phyloP scores from a whole-genome alignment of 2,113 vertebrate species.

The Austrofundulus limnaeus region DNA sequence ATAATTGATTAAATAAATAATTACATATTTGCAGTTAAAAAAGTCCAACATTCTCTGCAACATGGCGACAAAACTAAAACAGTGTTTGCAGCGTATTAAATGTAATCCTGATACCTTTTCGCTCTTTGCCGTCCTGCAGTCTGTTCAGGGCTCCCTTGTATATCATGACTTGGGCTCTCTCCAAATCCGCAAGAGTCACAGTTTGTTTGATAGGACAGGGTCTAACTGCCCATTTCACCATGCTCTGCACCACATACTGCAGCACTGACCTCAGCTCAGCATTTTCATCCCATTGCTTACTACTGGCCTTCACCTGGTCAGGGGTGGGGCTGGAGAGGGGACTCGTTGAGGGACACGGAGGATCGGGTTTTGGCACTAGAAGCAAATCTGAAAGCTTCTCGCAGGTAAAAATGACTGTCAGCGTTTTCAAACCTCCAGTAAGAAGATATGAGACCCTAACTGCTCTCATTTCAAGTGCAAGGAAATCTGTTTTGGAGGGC shows the following conservation, averaged over 20 bases:
- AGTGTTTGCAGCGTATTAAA: neutral
- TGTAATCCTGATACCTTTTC: slow-evolving; percentile 68
- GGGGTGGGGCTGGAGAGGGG: slow-evolving; percentile 43
- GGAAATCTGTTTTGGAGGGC: slow-evolving; percentile 59
- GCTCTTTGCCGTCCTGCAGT: slow-evolving; percentile 73
- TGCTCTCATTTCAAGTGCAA: slow-evolving; percentile 76
- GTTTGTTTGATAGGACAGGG: slow-evolving; percentile 81
- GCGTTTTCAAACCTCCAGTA: slow-evolving; percentile 78
- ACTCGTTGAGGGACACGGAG: slow-evolving; percentile 21
- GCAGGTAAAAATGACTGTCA: slow-evolving; percentile 78
- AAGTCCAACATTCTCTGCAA: neutral
- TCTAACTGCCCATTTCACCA: slow-evolving; percentile 84
- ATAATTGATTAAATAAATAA: slow-evolving; percentile 7
- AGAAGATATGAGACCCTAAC: slow-evolving; percentile 80
- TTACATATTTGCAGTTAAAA: neutral
- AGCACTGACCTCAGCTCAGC: slow-evolving; percentile 77
- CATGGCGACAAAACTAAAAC: neutral
- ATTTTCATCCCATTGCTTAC: slow-evolving; percentile 66
- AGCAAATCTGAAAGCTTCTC: slow-evolving; percentile 79
- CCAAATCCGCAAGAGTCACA: slow-evolving; percentile 77
- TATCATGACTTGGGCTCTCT: slow-evolving; percentile 83
- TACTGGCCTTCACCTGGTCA: slow-evolving; percentile 40
- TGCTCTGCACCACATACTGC: slow-evolving; percentile 82
- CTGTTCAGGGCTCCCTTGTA: slow-evolving; percentile 76
- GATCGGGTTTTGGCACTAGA: slow-evolving; percentile 61